Conservation (phyloP, 2,797 vertebrate genomes). For the Paratrypauchen microcephalus region DNA sequence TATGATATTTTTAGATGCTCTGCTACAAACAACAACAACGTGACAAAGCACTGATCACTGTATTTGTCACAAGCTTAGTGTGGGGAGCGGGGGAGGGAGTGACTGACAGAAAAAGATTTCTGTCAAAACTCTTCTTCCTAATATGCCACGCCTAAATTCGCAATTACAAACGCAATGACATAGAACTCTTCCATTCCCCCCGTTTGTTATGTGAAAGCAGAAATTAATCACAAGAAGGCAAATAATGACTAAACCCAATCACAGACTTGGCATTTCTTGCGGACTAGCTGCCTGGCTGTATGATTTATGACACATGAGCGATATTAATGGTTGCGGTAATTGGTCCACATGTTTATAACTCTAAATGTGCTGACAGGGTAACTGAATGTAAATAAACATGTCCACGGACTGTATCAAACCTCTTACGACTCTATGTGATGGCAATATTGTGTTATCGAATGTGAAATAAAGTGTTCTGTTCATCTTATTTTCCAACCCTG, state of each 20-base stretch:
- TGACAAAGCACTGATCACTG: constrained; percentile 62
- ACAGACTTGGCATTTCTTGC: constrained; percentile 75
- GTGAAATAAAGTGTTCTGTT: neutral
- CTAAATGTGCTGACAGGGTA: constrained; percentile 62
- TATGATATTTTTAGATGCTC: constrained; percentile 65
- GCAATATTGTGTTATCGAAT: neutral
- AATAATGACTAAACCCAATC: constrained; percentile 80
- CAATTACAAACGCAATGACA: constrained; percentile 71
- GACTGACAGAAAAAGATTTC: constrained; percentile 59
- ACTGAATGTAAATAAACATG: constrained; percentile 55
- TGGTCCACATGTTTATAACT: constrained; percentile 78
- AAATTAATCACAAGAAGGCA: constrained; percentile 73
- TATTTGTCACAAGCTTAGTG: constrained; percentile 54
- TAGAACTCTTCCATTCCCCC: constrained; percentile 67
- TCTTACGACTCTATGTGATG: neutral
- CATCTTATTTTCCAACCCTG: neutral
- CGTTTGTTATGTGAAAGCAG: constrained; percentile 75
- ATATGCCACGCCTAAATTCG: constrained; percentile 69
- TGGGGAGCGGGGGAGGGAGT: constrained; percentile 6
- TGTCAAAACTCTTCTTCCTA: constrained; percentile 59
- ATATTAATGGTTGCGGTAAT: constrained; percentile 83
- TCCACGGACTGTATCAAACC: neutral
- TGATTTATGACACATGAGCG: constrained; percentile 80
- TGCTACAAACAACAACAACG: constrained; percentile 60
- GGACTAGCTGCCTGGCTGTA: constrained; percentile 67